Conservation (phyloP, 2,888 invertebrate genomes). For the Meganola albula region DNA sequence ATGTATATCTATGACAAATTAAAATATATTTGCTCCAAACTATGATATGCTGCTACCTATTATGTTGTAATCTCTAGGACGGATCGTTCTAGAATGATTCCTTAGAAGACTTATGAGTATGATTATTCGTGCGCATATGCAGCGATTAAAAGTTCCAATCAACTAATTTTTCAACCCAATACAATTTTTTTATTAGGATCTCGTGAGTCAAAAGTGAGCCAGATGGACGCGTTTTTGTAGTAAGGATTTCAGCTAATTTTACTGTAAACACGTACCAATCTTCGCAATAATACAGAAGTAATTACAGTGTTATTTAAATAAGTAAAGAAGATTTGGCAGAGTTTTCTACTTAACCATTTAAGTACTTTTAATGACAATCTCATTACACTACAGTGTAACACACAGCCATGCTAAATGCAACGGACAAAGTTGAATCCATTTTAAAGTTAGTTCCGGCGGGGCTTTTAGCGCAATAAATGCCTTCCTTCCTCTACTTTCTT, state of each 20-base stretch:
- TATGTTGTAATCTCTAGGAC: not conserved
- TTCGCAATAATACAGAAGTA: not conserved
- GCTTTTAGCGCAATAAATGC: conserved; percentile 77
- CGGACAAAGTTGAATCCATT: conserved; percentile 75
- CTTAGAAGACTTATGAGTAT: not conserved
- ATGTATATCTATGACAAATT: not conserved
- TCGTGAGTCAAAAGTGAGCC: no score
- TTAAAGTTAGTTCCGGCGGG: conserved; percentile 71
- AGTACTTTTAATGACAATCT: not conserved
- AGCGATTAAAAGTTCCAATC: no score
- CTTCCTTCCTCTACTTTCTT: conserved; percentile 74
- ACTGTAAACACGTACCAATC: not conserved
- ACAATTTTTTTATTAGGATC: no score
- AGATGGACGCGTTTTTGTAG: not conserved
- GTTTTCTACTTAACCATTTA: not conserved
- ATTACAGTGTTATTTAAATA: not conserved
- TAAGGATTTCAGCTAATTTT: not conserved
- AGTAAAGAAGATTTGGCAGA: not conserved
- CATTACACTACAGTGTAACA: conserved; percentile 45
- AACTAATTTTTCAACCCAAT: no score
- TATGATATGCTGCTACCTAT: not conserved
- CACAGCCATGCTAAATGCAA: conserved; percentile 56
- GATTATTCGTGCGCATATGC: not conserved
- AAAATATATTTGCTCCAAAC: not conserved
- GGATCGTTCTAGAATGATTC: not conserved